Evolutionary conservation across 2,113 vertebrate species (phyloP), one percentile per base, ranked within the genome.

Genomic region (Buteo buteo): DNA sequence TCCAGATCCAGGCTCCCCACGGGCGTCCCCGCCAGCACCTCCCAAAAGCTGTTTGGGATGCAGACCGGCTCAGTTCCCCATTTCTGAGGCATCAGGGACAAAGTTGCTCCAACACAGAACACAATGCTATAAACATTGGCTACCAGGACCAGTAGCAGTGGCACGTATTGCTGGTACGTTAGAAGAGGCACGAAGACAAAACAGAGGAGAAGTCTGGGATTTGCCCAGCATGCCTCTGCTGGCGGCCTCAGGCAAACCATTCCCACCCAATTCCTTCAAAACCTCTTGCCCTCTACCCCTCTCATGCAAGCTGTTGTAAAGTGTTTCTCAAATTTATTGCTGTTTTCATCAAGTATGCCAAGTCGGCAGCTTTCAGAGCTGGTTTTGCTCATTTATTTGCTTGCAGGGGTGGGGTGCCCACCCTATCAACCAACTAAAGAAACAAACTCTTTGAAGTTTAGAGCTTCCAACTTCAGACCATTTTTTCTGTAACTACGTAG

Each of bases 151-250:
- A 9, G 14, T 1, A 32, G 34, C 18, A 9, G 42, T 3, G 28
- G 11, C 29, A 4, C 2, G 2, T 3, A 6, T 15, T 7, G 26
- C 59, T 3, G 6, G 5, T 9, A 9, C 1, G 1, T 6, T 3
- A 16, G 44, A 58, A 42, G 42, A 38, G 50, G 42, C 42, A 16
- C 0, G 3, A 38, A 44, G 17, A 25, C 44, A 36, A 44, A 47
- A 11, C 10, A 26, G 32, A 49, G 16, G 15, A 61, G 42, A 49
- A 69, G 19, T 2, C 12, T 10, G 55, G 57, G n/a, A 28, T 20
- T 7, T 32, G 21, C 44, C 44, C 21, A 31, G 13, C 8, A 1
- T 5, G 6, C 5, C 24, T 17, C 24, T 3, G 2, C 34, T 8
- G 10, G 19, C 7, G 29, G 29, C n/a, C 29, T 54, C 1, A 0